Percentiles rank a stretch among this genome's conserved stretches.
Conservation (phyloP, 2,113 vertebrate genomes). For the Aramus guarauna region DNA sequence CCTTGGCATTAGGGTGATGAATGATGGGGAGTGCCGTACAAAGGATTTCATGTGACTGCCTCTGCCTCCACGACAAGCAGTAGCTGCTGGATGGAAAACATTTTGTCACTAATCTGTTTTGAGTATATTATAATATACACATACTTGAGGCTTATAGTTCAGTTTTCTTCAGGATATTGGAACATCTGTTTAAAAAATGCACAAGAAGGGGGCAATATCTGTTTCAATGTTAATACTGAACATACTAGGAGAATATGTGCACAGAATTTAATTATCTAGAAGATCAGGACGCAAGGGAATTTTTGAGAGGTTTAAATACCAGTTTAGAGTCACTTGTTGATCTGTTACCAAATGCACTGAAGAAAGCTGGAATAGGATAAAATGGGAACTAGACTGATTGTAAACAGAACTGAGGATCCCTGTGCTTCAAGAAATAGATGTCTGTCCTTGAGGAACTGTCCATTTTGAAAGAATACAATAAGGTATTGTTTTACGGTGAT, state of each 20-base stretch:
- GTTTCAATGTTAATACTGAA: conserved; percentile 19
- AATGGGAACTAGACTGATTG: not conserved
- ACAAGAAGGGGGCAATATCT: not conserved
- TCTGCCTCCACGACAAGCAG: not conserved
- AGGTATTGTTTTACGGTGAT: not conserved
- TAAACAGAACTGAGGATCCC: not conserved
- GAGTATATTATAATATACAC: not conserved
- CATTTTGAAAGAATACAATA: not conserved
- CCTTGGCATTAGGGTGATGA: not conserved
- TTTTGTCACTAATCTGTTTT: not conserved
- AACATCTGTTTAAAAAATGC: conserved; percentile 30
- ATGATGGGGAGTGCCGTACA: not conserved
- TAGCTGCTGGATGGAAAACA: not conserved
- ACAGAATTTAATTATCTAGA: not conserved
- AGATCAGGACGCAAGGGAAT: not conserved
- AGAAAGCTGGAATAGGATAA: not conserved
- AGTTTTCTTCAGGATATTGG: conserved; percentile 43
- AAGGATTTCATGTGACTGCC: not conserved
- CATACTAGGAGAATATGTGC: not conserved
- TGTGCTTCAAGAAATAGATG: not conserved
- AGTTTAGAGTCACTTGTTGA: not conserved
- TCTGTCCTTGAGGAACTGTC: not conserved
- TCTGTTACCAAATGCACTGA: not conserved
- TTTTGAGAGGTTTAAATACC: not conserved
- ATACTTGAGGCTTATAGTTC: conserved; percentile 18